Base-by-base conservation (phyloP, 2,797 vertebrate species). In the Catamblyrhynchus diadema region DNA sequence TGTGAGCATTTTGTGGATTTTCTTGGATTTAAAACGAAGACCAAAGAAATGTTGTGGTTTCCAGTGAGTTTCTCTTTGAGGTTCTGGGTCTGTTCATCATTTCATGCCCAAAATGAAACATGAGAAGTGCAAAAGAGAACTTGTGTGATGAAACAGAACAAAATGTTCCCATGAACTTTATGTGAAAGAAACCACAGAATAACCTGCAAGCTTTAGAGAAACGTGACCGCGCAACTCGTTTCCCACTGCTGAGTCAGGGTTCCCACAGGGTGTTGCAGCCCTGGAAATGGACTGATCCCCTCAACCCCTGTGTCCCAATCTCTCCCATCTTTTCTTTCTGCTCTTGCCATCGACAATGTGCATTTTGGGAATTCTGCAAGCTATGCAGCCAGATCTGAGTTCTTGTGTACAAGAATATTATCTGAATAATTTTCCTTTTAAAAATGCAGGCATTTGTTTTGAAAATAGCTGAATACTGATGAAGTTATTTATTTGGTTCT, bases 81-180 rank as follows among this genome's bases (percentile, higher is more conserved):
- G 42, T 94, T 84, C 86, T 93, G 93, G 37, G 89, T 90, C 91
- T 94, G 91, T 94, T 96, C 90, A 69, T 91, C 78, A 80, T 91
- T 91, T 94, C 71, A 86, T 95, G 90, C 80, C 83, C 93, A 93
- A 95, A 93, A 84, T 51, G 93, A 96, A 96, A 96, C 72, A 65
- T 10, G 67, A 94, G 91, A 93, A 91, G 78, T 59, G 56, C 81
- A 81, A 94, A 81, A 89, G 2, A 91, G 72, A 85, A 77, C 77
- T 93, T 44, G 56, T 95, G 85, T 90, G 78, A 65, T 88, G 91
- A 90, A 94, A 92, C 60, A 6, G 90, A 91, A 81, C 66, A 77
- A 84, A 94, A 90, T 35, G 74, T 96, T 96, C 95, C 95, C 96
- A 95, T 6, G 57, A 74, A 90, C 83, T 94, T 85, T 67, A 53